phyloP scores from a whole-genome alignment of 2,113 vertebrate genomes.

The Scartelaos histophorus region DNA sequence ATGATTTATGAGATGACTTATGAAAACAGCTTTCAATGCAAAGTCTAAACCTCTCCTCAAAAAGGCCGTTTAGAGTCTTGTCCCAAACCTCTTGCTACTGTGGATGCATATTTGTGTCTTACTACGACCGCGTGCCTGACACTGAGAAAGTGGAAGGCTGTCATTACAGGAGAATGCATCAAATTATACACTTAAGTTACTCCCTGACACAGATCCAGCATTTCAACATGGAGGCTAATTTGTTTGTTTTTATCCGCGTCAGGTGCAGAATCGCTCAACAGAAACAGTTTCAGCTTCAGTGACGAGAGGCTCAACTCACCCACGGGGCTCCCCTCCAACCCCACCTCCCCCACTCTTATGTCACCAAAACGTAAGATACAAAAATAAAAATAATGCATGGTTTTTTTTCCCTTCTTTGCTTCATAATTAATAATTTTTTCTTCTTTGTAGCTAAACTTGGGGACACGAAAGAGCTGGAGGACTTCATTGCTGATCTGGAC shows the following conservation, averaged over 20 bases:
- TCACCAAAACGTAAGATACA: slow-evolving; percentile 83
- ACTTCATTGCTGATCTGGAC: slow-evolving; percentile 97
- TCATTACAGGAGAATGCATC: slow-evolving; percentile 53
- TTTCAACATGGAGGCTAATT: not conserved
- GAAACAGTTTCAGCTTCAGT: slow-evolving; percentile 92
- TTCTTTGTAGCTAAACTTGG: slow-evolving; percentile 89
- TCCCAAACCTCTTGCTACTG: not conserved
- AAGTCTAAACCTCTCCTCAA: not conserved
- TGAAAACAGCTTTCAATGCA: too few species aligned
- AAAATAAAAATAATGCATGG: not conserved
- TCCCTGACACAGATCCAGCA: slow-evolving; percentile 43
- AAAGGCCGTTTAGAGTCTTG: not conserved
- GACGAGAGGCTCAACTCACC: slow-evolving; percentile 93
- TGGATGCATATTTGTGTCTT: slow-evolving; percentile 1
- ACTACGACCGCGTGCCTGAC: slow-evolving; percentile 12
- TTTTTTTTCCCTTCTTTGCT: not conserved
- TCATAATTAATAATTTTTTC: not conserved
- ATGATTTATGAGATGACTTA: too few species aligned
- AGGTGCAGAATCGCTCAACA: slow-evolving; percentile 91
- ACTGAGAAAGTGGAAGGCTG: slow-evolving; percentile 26
- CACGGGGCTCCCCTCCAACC: slow-evolving; percentile 72
- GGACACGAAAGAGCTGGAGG: slow-evolving; percentile 97
- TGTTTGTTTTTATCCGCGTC: slow-evolving; percentile 25
- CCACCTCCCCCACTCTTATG: slow-evolving; percentile 72
- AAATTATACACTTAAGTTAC: slow-evolving; percentile 38